Evolutionary conservation across 2,797 vertebrate genomes (phyloP), one percentile per base, ranked within the genome.

Genomic region (Premnoplex brunnescens): DNA sequence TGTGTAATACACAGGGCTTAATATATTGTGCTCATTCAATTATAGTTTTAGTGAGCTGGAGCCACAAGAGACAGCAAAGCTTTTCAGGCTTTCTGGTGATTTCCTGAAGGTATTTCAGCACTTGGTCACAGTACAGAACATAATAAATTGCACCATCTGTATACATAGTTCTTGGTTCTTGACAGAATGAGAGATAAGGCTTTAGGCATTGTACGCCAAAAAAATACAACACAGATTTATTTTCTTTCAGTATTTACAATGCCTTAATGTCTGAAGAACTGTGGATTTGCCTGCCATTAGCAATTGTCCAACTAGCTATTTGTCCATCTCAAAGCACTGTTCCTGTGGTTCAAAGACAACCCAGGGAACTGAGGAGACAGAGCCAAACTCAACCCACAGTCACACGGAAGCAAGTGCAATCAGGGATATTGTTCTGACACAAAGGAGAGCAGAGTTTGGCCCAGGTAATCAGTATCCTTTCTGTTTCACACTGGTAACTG

Each of bases 61-160:
- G 86, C 93, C 91, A 76, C 84, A 92, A 94, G 93, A 91, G 76
- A 91, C 64, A 68, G 94, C 60, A 95, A 86, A 87, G 95, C 82
- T 95, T 96, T 96, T 94, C 95, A 90, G 93, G 96, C 84, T 96
- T 46, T 39, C 55, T 91, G 96, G 88, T 93, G 95, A 96, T 95
- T 96, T 97, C 95, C 97, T 95, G 94, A 93, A 96, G 96, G 93
- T 93, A 97, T 96, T 94, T 96, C 91, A 94, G 93, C 93, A 95
- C 94, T 97, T 96, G 93, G 79, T 96, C 93, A 78, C 75, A 83
- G 89, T 80, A 93, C 74, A 92, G 94, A 92, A 94, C 58, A 95
- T 93, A 94, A 95, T 95, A 92, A 91, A 93, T 72, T 75, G 60
- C 51, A 71, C 90, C 88, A 90, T 95, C 93, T 94, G 81, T 89